Percentiles rank a stretch among this genome's conserved stretches.
Evolutionary conservation across 2,888 invertebrate genomes (phyloP).

Genomic region (Drosophila bunnanda): DNA sequence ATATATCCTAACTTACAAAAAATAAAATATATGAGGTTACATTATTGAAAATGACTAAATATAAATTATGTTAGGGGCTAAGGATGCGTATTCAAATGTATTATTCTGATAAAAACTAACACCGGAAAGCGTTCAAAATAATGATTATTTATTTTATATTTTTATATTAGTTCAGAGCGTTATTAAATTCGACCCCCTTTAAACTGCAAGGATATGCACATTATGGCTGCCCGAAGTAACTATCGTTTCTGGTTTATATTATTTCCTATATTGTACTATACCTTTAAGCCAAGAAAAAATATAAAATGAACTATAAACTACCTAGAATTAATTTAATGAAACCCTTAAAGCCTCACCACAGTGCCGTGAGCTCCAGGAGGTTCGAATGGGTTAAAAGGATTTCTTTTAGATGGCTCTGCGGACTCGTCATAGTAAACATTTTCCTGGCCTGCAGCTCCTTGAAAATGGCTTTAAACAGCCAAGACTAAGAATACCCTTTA

Average conservation of each 20-base stretch:
- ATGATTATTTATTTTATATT: too few species aligned
- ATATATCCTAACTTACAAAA: too few species aligned
- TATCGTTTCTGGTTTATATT: neutral
- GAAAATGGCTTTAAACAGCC: slow-evolving; percentile 16
- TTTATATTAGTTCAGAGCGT: too few species aligned
- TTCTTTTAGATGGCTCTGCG: neutral
- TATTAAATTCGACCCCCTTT: too few species aligned
- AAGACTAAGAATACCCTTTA: slow-evolving; percentile 13
- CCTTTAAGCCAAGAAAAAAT: neutral
- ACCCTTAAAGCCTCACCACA: slow-evolving; percentile 1
- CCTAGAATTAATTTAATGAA: neutral
- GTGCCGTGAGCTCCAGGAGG: slow-evolving; percentile 12
- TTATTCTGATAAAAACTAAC: too few species aligned
- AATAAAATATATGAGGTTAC: too few species aligned
- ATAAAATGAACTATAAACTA: neutral
- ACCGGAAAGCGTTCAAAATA: too few species aligned
- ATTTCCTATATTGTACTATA: neutral
- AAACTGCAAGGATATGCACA: too few species aligned
- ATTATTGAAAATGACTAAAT: too few species aligned
- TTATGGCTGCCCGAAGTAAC: too few species aligned
- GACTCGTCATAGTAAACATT: slow-evolving; percentile 8
- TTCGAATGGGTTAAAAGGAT: neutral
- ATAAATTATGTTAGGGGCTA: too few species aligned
- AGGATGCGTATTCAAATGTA: too few species aligned
- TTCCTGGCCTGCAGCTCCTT: slow-evolving; percentile 8